Percentiles rank a stretch among this genome's conserved stretches.
Conservation (phyloP, 2,113 vertebrate species). For the Theristicus caerulescens region DNA sequence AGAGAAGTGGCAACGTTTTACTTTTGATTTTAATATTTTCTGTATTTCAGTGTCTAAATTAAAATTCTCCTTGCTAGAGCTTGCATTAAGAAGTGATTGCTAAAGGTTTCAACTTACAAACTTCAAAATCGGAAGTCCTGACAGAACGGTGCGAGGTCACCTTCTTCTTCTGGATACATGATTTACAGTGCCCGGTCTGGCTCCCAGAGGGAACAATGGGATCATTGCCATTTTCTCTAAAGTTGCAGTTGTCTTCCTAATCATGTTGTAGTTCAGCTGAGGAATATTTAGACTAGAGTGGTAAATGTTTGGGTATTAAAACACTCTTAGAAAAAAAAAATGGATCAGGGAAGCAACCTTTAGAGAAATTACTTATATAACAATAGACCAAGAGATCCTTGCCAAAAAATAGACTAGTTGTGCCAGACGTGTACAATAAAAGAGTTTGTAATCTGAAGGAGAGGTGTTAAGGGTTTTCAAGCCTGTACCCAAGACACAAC, state of each 20-base stretch:
- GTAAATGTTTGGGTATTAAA: constrained; percentile 39
- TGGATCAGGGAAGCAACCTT: background rate
- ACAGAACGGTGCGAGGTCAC: background rate
- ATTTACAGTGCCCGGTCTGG: background rate
- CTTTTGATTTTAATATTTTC: background rate
- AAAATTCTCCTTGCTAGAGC: background rate
- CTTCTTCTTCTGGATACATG: background rate
- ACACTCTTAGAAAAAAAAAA: background rate
- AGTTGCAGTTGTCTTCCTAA: background rate
- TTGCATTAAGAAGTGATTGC: background rate
- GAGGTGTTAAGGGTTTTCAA: background rate
- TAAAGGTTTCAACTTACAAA: background rate
- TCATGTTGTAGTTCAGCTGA: background rate
- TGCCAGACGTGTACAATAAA: background rate
- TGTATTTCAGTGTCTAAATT: background rate
- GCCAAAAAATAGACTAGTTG: background rate
- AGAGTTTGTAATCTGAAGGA: background rate
- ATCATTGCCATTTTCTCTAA: constrained; percentile 5
- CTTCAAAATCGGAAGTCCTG: background rate
- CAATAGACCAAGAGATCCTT: background rate
- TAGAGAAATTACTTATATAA: constrained; percentile 16
- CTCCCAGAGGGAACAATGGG: background rate
- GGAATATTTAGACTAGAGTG: constrained; percentile 38
- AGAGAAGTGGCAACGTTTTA: background rate
- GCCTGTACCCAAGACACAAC: background rate